Percentiles rank a stretch among this genome's conserved stretches.
Conservation (phyloP, 2,888 invertebrate species). For the Cynaeus angustus region DNA sequence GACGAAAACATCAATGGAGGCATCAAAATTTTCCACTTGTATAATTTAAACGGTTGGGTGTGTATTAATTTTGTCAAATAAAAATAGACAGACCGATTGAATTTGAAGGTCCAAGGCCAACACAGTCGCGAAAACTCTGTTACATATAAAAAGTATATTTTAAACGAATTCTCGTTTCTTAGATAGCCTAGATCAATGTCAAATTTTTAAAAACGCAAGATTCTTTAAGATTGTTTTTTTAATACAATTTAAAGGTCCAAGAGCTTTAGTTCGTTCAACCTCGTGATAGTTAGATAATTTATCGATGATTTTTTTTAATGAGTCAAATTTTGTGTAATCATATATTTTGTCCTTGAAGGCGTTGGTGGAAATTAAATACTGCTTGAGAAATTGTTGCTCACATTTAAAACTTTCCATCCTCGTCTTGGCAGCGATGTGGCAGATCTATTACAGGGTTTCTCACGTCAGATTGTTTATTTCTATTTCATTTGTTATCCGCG, state of each 20-base stretch:
- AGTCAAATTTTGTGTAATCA: slow-evolving; percentile 8
- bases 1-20: neutral
- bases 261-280: slow-evolving; percentile 20
- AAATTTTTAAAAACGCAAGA: neutral
- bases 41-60: too few species aligned
- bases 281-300: slow-evolving; percentile 15
- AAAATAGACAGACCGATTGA: too few species aligned
- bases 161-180: too few species aligned
- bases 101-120: too few species aligned
- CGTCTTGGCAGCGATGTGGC: slow-evolving; percentile 27
- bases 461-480: slow-evolving; percentile 29
- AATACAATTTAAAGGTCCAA: too few species aligned
- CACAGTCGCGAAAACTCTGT: neutral
- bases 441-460: slow-evolving; percentile 12
- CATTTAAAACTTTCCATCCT: slow-evolving; percentile 33
- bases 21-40: slow-evolving; percentile 4
- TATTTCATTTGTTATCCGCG: neutral
- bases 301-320: slow-evolving; percentile 5
- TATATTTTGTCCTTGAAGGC: slow-evolving; percentile 17
- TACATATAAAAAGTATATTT: neutral
- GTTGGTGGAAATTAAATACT: slow-evolving; percentile 24
- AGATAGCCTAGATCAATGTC: too few species aligned
- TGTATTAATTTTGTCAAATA: too few species aligned
- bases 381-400: neutral
- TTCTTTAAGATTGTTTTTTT: too few species aligned